phyloP scores from a whole-genome alignment of 2,797 vertebrate genomes.

The Balearica regulorum region DNA sequence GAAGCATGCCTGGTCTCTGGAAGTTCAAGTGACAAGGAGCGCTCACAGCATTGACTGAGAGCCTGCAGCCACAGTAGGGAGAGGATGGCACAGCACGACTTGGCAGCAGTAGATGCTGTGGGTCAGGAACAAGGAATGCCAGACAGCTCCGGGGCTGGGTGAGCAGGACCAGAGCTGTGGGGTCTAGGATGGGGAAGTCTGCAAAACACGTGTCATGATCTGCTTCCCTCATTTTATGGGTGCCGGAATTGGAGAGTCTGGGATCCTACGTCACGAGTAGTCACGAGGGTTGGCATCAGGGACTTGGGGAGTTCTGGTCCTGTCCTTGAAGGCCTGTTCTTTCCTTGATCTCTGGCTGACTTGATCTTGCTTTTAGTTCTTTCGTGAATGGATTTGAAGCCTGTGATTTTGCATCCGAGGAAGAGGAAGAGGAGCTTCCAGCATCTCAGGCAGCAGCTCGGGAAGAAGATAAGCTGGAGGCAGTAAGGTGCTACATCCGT shows the following conservation, averaged over 20 bases:
- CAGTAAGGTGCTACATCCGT: slow-evolving; percentile 81
- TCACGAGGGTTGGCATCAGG: neutral
- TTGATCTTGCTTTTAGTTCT: slow-evolving; percentile 57
- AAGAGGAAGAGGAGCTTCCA: slow-evolving; percentile 77
- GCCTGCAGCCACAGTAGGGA: neutral
- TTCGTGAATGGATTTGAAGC: slow-evolving; percentile 63
- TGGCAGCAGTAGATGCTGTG: neutral
- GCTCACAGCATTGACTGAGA: neutral
- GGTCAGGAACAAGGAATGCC: neutral
- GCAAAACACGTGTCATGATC: neutral
- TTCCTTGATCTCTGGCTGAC: neutral
- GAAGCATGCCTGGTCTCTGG: neutral
- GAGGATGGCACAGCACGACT: neutral
- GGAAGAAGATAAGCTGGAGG: slow-evolving; percentile 74
- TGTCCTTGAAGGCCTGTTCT: neutral
- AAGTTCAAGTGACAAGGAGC: neutral
- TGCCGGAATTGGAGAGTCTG: neutral
- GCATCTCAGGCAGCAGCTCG: slow-evolving; percentile 78
- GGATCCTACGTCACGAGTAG: neutral
- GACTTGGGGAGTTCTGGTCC: neutral
- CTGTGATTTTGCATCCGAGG: slow-evolving; percentile 44
- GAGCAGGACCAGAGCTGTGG: neutral
- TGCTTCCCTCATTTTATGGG: neutral
- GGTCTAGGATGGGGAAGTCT: neutral
- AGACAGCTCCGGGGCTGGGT: neutral